phyloP scores from a whole-genome alignment of 2,113 vertebrate species.

The Serilophus lunatus region DNA sequence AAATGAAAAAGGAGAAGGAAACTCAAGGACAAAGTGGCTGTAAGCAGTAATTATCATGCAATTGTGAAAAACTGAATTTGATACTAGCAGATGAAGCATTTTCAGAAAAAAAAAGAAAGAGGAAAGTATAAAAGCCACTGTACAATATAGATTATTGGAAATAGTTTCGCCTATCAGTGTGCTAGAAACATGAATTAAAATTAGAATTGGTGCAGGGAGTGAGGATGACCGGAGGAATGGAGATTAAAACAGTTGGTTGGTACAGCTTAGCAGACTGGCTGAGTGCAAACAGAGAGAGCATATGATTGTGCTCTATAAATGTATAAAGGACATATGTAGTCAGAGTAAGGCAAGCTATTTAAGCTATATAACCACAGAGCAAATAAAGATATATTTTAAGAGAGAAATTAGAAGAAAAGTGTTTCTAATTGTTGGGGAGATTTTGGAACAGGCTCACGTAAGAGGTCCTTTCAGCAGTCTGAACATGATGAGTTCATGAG shows the following conservation, averaged over 20 bases:
- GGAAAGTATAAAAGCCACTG: background rate
- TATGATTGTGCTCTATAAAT: slow-evolving; percentile 9
- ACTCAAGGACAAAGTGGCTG: background rate
- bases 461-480: background rate
- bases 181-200: background rate
- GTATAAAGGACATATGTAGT: slow-evolving; percentile 1
- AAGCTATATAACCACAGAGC: background rate
- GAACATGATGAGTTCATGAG: background rate
- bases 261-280: background rate
- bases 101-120: background rate
- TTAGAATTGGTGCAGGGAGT: background rate
- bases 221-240: background rate
- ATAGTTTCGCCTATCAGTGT: background rate
- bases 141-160: background rate
- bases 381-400: background rate
- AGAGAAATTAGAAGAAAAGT: background rate
- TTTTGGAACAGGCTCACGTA: background rate
- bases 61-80: background rate
- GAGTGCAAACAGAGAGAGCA: background rate
- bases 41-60: background rate
- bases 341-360: background rate
- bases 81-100: background rate
- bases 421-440: background rate
- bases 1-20: background rate
- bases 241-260: background rate